Evolutionary conservation across 2,888 invertebrate genomes (phyloP).

Genomic region (Plebejus melissa): DNA sequence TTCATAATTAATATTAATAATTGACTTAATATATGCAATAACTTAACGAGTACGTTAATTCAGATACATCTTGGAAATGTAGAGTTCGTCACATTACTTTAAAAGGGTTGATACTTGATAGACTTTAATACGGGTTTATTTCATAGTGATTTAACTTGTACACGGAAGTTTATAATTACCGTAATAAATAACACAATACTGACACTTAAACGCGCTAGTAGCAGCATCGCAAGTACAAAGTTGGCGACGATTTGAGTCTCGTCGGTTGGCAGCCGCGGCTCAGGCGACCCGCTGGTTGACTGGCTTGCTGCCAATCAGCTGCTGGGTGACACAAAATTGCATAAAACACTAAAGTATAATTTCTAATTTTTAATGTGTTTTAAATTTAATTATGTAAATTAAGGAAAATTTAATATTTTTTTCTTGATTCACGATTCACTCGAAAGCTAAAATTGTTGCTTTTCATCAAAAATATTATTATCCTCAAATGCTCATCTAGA

Average conservation of each 20-base stretch:
- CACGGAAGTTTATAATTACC: slow-evolving; percentile 29
- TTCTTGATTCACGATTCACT: background rate
- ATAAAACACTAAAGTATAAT: background rate
- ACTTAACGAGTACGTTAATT: too few relatives aligned
- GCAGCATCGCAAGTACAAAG: slow-evolving; percentile 13
- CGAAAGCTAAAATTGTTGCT: background rate
- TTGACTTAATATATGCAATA: too few relatives aligned
- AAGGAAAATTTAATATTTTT: background rate
- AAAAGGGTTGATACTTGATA: too few relatives aligned
- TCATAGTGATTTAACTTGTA: background rate
- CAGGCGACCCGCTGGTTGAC: slow-evolving; percentile 36
- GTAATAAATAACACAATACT: slow-evolving; percentile 26
- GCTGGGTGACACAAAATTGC: background rate
- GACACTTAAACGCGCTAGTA: slow-evolving; percentile 16
- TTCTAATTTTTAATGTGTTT: background rate
- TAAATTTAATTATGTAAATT: background rate
- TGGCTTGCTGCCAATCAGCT: slow-evolving; percentile 39
- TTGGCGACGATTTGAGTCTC: slow-evolving; percentile 38
- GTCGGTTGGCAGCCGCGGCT: slow-evolving; percentile 38
- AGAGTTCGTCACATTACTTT: too few relatives aligned
- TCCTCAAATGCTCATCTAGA: background rate
- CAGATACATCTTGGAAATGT: too few relatives aligned
- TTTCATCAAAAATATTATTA: background rate
- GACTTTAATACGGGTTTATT: background rate
- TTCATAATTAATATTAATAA: too few relatives aligned